Base-by-base conservation (phyloP, 1,140 invertebrate species). In the Cardiocondyla obscurior region DNA sequence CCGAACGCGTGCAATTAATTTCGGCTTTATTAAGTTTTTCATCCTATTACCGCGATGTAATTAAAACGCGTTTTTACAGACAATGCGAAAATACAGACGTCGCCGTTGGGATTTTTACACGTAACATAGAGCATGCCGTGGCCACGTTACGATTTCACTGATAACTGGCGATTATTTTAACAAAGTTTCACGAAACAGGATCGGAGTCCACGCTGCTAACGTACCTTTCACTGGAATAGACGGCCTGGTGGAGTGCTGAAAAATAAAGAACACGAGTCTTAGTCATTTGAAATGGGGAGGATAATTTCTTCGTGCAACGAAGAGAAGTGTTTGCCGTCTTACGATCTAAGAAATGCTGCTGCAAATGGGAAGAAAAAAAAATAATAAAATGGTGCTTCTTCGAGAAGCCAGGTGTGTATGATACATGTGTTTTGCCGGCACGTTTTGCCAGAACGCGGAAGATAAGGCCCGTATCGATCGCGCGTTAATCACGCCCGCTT, bases 221-320 rank as follows among this genome's bases (percentile, higher is more conserved):
- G 82, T 88, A 93, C 94, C 93, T 94, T 94, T 94, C 33, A 94
- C 93, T 73, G 93, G 94, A 81, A 94, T 94, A 67, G 93, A 93
- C 79, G 92, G 90, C 89, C 93, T 92, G 44, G 91, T 92, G 33
- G 93, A 92, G 83, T 94, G 92, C 94, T 94, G 90, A 70, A 92
- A n/a, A 94, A 90, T 84, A 87, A 84, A 87, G 33, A 76, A 90
- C 83, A 72, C 57, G 74, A n/a, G 81, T 25, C 16, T 46, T 36
- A 49, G 8, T 22, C 28, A 28, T 53, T 16, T n/a, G 22, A 58
- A 46, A 46, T 16, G 42, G 39, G 39, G 22, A 44, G 30, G 4
- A 57, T 28, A 25, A 22, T 33, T 60, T 33, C 65, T 83, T 70
- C 49, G 82, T 84, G 76, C 82, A 58, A 53, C 51, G 86, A 76